A percentile compares a stretch with the other conserved stretches of the same genome.
Evolutionary conservation across 2,888 invertebrate genomes (phyloP).

Genomic region (Sussaba pulchella): DNA sequence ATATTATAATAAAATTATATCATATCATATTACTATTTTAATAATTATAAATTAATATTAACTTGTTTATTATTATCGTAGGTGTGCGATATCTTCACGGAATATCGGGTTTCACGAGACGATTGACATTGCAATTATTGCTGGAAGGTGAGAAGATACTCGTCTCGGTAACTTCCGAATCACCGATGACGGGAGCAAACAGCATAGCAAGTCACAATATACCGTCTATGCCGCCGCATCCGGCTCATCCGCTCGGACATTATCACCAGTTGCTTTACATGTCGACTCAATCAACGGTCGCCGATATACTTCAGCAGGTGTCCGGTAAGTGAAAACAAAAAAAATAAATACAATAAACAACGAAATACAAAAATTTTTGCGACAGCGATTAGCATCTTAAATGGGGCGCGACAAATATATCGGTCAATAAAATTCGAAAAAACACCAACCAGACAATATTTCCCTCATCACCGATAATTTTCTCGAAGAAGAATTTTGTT

Average conservation of each 20-base stretch:
- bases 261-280: slow-evolving; percentile 90
- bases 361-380: too few relatives aligned
- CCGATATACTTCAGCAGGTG: slow-evolving; percentile 89
- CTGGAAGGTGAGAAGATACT: slow-evolving; percentile 94
- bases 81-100: slow-evolving; percentile 85
- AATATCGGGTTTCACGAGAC: slow-evolving; percentile 94
- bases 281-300: slow-evolving; percentile 91
- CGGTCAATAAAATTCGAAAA: background rate
- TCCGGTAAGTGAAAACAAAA: slow-evolving; percentile 74
- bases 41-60: background rate
- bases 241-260: slow-evolving; percentile 90
- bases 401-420: background rate
- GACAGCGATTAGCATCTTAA: background rate
- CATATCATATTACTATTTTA: too few relatives aligned
- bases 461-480: background rate
- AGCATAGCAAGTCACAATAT: slow-evolving; percentile 75
- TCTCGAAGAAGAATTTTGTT: background rate
- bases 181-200: slow-evolving; percentile 79
- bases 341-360: too few relatives aligned
- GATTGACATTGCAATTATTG: slow-evolving; percentile 93
- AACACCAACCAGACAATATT: background rate
- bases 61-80: slow-evolving; percentile 62
- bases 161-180: slow-evolving; percentile 88
- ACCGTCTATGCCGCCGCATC: slow-evolving; percentile 86
- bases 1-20: too few relatives aligned